Base-by-base conservation (phyloP, 2,797 vertebrate genomes). In the Novumbra hubbsi region DNA sequence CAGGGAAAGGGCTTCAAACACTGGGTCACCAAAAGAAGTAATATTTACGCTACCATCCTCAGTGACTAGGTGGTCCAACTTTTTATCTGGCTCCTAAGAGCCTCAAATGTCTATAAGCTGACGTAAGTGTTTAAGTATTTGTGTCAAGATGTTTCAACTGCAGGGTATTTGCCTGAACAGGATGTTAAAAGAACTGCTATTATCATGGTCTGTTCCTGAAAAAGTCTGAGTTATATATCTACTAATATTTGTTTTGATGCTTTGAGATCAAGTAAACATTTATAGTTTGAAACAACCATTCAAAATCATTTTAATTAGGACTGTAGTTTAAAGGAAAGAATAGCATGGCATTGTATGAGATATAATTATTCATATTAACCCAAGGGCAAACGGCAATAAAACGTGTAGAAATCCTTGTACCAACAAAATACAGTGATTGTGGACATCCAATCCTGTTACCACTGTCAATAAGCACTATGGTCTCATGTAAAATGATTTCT, bases 1-100 rank as follows among this genome's bases (percentile, higher is more conserved):
- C 83, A 80, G 52, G 75, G 82, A 82, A 87, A 85, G 76, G 57
- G 77, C 85, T 84, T 90, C 85, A 91, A 88, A 84, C 88, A 88
- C 81, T 87, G 88, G 89, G 89, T 93, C 90, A 90, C 90, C 92
- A 91, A 91, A 93, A 92, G 89, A 89, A 92, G 90, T 87, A 90
- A 92, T 93, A 93, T 94, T 94, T 94, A 94, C 86, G 88, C 89
- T 87, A 88, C 80, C 74, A 72, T 21, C 81, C 85, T 77, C 73
- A 83, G 86, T 84, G 83, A 83, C 88, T 87, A 80, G 92, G 92
- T 93, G 93, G 92, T 94, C 92, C 75, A 12, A 19, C 52, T 76
- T 84, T 84, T 90, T 84, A 80, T 85, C 76, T 9, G 77, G 79
- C 21, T 88, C 86, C 81, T 71, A 76, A 87, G 86, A 80, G 87